These are phyloP conservation scores for cat (Felis catus) DNA, from an alignment of 2,113 vertebrate species.

Conservation along the genomic window F.catus_Fca126_mat1.0 CM031411.1:106315501-106316000, in stretches of 20 bases:
- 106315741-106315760: conserved; percentile 52
- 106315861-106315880: not conserved
- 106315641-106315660: conserved; percentile 27
- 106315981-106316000: no score
- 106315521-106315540: conserved; percentile 58
- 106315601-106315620: conserved; percentile 52
- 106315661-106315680: conserved; percentile 48
- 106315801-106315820: conserved; percentile 52
- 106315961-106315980: no score
- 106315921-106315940: not conserved
- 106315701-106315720: conserved; percentile 58
- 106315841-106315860: conserved; percentile 51
- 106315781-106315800: conserved; percentile 51
- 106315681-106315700: conserved; percentile 23
- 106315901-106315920: conserved; percentile 15
- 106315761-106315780: conserved; percentile 39
- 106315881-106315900: conserved; percentile 4
- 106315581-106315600: conserved; percentile 41
- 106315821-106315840: not conserved
- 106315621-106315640: conserved; percentile 20
- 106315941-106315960: no score
- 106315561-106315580: conserved; percentile 60
- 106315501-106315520: conserved; percentile 56
- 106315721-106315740: conserved; percentile 51
- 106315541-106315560: conserved; percentile 58